These are phyloP conservation scores for Riptortus pedestris DNA, from an alignment of 1,140 invertebrate species.

Conservation along the genomic window DNA sequence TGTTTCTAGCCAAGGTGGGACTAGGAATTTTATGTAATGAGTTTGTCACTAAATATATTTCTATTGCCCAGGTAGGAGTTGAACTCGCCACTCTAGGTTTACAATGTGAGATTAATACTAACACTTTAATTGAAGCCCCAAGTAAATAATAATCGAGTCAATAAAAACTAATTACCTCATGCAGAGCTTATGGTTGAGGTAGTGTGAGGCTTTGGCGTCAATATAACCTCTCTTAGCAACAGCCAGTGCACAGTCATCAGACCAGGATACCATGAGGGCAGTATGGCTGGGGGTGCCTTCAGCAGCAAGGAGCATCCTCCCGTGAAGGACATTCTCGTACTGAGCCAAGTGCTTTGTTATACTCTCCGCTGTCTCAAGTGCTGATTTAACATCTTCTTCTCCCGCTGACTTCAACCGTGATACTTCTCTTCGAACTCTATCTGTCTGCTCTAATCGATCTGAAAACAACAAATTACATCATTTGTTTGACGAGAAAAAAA, in stretches of 20 bases:
- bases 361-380: neutral
- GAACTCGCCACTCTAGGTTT: no score
- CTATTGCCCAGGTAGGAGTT: no score
- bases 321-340: neutral
- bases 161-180: constrained; percentile 3
- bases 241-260: neutral
- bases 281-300: neutral
- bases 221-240: neutral
- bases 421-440: neutral
- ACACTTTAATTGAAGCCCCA: no score
- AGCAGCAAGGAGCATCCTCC: neutral
- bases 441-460: neutral
- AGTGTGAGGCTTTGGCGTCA: neutral
- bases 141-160: no score
- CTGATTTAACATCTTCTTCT: neutral
- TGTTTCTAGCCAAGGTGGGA: no score
- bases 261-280: neutral
- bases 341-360: neutral
- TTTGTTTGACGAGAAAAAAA: neutral
- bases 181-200: neutral
- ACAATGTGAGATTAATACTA: no score
- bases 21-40: no score
- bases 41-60: no score
- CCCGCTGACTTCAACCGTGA: neutral
- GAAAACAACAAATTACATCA: neutral